A percentile compares a stretch with the other conserved stretches of the same genome.
These are phyloP conservation scores for Masticophis lateralis DNA, from an alignment of 2,797 vertebrate species.

Conservation along the genomic window DNA sequence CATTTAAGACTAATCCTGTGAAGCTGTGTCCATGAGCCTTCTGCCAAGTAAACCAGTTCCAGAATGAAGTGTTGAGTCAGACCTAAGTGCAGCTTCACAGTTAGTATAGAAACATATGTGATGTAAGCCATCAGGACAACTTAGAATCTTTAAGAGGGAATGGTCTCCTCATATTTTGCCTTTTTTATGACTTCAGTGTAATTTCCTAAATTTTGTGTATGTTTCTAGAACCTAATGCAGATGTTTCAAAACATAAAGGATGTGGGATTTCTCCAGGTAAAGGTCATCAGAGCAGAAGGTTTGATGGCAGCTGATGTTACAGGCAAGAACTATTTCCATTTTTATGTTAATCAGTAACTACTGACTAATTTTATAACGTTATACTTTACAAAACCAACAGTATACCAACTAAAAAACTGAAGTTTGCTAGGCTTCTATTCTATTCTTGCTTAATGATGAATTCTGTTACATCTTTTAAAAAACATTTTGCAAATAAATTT, in stretches of 20 bases:
- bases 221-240: conserved; percentile 80
- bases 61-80: background rate
- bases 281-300: conserved; percentile 94
- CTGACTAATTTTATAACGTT: background rate
- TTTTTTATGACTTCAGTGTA: background rate
- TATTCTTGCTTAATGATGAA: background rate
- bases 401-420: background rate
- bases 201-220: conserved; percentile 36
- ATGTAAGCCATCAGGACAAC: background rate
- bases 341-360: background rate
- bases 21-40: background rate
- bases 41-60: background rate
- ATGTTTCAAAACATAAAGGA: conserved; percentile 92
- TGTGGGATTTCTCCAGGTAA: conserved; percentile 95
- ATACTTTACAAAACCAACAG: background rate
- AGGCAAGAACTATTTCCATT: conserved; percentile 76
- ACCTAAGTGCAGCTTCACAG: background rate
- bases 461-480: conserved; percentile 15
- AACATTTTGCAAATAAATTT: background rate
- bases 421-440: conserved; percentile 1
- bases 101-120: background rate
- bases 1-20: background rate
- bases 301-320: conserved; percentile 98
- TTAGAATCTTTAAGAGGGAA: background rate
- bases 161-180: background rate